These are phyloP conservation scores for Strix uralensis DNA, from an alignment of 2,113 vertebrate species.

Conservation along the genomic window DNA sequence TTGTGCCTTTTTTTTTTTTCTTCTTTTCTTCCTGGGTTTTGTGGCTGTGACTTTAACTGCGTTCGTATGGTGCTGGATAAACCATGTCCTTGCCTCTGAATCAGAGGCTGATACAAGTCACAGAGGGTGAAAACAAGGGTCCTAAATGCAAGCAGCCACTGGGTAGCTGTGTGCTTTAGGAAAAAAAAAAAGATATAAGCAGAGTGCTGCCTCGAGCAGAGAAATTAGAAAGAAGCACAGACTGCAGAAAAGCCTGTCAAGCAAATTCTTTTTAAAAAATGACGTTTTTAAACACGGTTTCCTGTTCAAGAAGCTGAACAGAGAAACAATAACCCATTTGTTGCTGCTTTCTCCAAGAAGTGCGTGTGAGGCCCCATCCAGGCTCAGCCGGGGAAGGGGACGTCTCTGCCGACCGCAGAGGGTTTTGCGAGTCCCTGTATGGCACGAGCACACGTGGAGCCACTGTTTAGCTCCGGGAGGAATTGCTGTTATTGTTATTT, in stretches of 20 bases:
- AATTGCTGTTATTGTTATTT: background rate
- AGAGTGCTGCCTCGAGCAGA: background rate
- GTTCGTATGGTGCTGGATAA: background rate
- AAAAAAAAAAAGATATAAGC: background rate
- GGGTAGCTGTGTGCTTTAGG: background rate
- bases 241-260: background rate
- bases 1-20: background rate
- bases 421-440: background rate
- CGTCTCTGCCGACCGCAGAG: background rate
- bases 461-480: background rate
- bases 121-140: background rate
- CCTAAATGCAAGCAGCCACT: background rate
- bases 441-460: background rate
- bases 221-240: background rate
- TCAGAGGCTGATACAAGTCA: background rate
- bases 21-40: background rate
- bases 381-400: background rate
- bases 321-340: conserved; percentile 9
- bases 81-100: background rate
- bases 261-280: background rate
- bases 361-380: rapidly evolving
- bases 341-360: background rate
- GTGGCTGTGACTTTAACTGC: background rate
- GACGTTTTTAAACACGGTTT: background rate
- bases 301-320: conserved; percentile 13